Evolutionary conservation across 1,140 invertebrate species (phyloP).

Genomic region (Alviniconcha marisindica): DNA sequence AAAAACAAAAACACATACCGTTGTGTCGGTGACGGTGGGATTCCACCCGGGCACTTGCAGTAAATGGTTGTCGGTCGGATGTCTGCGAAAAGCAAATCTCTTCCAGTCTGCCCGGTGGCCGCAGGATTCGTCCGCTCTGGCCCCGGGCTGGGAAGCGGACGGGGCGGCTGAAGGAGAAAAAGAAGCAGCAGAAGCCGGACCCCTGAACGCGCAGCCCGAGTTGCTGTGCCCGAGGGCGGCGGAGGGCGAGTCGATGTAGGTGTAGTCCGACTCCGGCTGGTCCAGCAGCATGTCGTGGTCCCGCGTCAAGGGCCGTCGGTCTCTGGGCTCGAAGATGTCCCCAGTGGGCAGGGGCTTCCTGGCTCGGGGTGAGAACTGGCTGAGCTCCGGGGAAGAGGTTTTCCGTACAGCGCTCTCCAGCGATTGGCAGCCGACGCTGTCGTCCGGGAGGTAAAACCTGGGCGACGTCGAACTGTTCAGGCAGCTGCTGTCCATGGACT

Average conservation of each 20-base stretch:
- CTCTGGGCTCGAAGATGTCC: conserved; percentile 3
- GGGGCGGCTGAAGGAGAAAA: neutral
- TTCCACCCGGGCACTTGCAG: conserved; percentile 35
- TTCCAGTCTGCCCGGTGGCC: neutral
- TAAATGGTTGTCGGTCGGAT: neutral
- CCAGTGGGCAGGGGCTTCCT: neutral
- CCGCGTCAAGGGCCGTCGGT: neutral
- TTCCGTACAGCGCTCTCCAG: neutral
- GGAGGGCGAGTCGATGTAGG: conserved; percentile 6
- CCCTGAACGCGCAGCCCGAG: neutral
- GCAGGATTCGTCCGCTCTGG: neutral
- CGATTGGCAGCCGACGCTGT: neutral
- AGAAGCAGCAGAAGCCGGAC: neutral
- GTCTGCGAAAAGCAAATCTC: neutral
- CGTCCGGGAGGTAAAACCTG: neutral
- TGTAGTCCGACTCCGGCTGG: neutral
- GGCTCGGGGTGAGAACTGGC: no score
- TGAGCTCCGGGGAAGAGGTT: neutral
- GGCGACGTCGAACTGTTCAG: neutral
- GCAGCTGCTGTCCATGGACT: conserved; percentile 10
- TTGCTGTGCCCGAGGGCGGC: no score
- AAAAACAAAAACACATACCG: no score
- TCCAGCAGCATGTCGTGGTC: conserved; percentile 2
- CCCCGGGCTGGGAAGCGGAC: neutral
- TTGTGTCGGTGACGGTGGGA: conserved; percentile 34